These are phyloP conservation scores for Escarpia spicata DNA, from an alignment of 2,888 invertebrate species.

Conservation along the genomic window DNA sequence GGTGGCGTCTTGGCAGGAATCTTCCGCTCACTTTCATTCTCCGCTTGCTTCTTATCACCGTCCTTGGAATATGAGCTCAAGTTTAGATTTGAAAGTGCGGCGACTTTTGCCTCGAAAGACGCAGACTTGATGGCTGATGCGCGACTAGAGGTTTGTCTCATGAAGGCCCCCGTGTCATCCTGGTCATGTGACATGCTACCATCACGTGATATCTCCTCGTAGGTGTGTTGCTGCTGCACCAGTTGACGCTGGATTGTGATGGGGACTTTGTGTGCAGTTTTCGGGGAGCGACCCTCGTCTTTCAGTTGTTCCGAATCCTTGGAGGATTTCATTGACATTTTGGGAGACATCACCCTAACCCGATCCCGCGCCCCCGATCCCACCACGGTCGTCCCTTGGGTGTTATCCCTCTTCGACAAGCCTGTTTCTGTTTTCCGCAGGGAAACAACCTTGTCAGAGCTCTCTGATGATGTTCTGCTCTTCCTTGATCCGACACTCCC, in stretches of 20 bases:
- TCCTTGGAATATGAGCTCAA: not conserved
- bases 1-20: slow-evolving; percentile 13
- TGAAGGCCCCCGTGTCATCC: not conserved
- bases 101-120: not conserved
- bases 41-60: slow-evolving; percentile 1
- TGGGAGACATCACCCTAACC: not conserved
- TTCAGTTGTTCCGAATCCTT: not conserved
- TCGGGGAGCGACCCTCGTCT: not conserved
- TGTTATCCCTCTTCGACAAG: not conserved
- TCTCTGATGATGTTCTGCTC: not conserved
- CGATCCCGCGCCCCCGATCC: not conserved
- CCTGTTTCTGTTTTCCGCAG: not conserved
- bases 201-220: not conserved
- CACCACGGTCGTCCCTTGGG: not conserved
- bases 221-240: not conserved
- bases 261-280: not conserved
- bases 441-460: not conserved
- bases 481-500: not conserved
- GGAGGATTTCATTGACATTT: not conserved
- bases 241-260: not conserved
- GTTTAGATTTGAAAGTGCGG: not conserved
- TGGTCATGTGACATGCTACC: not conserved
- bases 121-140: not conserved
- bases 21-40: not conserved
- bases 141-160: not conserved